Conservation (phyloP, 2,797 vertebrate genomes). For the Scolopax rusticola region DNA sequence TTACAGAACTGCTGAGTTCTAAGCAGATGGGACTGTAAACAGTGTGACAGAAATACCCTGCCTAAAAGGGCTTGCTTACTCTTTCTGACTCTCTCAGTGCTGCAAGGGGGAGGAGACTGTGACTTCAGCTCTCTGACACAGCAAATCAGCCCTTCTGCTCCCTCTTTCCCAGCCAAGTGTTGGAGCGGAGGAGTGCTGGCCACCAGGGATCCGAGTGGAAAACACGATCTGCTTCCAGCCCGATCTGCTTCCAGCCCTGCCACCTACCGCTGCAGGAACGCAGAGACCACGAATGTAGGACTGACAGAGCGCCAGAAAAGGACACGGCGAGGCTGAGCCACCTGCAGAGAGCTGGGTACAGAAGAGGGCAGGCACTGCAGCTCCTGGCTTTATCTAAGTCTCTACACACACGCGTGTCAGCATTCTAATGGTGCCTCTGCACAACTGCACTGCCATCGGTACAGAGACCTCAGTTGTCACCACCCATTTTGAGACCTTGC, state of each 20-base stretch:
- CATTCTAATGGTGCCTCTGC: not conserved
- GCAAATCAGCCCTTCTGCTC: not conserved
- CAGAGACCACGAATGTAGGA: not conserved
- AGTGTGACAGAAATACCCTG: not conserved
- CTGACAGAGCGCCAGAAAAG: not conserved
- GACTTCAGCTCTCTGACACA: not conserved
- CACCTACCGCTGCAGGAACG: not conserved
- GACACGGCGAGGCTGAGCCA: not conserved
- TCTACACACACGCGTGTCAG: rapidly evolving
- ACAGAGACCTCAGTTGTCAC: not conserved
- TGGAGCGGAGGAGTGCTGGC: not conserved
- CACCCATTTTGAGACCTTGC: not conserved
- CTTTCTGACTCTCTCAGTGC: not conserved
- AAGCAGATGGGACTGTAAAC: not conserved
- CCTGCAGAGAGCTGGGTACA: not conserved
- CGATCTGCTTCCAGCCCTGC: not conserved
- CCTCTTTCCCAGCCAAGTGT: not conserved
- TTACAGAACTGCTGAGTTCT: not conserved
- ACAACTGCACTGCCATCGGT: not conserved
- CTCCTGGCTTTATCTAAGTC: rapidly evolving
- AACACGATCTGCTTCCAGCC: not conserved
- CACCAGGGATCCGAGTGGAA: not conserved
- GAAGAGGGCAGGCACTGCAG: not conserved
- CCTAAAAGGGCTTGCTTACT: not conserved
- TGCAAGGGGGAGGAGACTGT: not conserved